A percentile compares a stretch with the other conserved stretches of the same genome.
These are phyloP conservation scores for Thereva unica DNA, from an alignment of 2,888 invertebrate genomes.

Conservation along the genomic window DNA sequence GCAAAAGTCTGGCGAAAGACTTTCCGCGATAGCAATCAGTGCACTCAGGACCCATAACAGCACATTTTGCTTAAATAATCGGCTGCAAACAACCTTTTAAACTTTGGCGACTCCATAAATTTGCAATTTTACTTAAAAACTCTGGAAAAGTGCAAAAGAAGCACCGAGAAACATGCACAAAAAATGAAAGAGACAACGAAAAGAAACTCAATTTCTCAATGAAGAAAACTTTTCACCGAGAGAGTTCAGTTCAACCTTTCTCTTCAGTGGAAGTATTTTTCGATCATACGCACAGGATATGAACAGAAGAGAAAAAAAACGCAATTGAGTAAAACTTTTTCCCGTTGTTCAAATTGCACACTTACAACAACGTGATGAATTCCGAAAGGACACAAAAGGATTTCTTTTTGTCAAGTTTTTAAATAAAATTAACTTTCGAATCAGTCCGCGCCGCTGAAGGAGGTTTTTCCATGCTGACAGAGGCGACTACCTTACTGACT, in stretches of 20 bases:
- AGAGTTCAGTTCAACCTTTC: slow-evolving; percentile 16
- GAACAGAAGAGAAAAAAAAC: slow-evolving; percentile 21
- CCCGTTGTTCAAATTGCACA: too few relatives aligned
- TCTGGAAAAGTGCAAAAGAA: slow-evolving; percentile 17
- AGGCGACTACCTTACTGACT: too few relatives aligned
- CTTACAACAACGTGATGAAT: too few relatives aligned
- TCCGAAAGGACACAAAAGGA: too few relatives aligned
- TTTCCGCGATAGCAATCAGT: neutral
- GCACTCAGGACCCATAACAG: slow-evolving; percentile 7
- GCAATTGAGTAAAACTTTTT: too few relatives aligned
- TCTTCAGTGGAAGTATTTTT: slow-evolving; percentile 21
- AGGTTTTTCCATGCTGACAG: too few relatives aligned
- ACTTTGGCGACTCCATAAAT: slow-evolving; percentile 36
- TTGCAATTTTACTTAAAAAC: slow-evolving; percentile 32
- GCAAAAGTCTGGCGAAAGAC: too few relatives aligned
- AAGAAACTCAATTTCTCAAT: slow-evolving; percentile 34
- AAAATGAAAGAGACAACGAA: slow-evolving; percentile 8
- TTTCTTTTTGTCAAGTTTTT: too few relatives aligned
- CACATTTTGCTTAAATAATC: slow-evolving; percentile 25
- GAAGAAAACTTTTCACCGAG: slow-evolving; percentile 21
- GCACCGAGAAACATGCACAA: too few relatives aligned
- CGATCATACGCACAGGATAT: slow-evolving; percentile 3
- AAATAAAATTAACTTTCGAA: too few relatives aligned
- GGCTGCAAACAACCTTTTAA: slow-evolving; percentile 31
- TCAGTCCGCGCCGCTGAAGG: too few relatives aligned